Evolutionary conservation across 92 coral and sea anemone species (phyloP), one percentile per base, ranked within the genome.

Genomic region (Zoanthus solanderi): DNA sequence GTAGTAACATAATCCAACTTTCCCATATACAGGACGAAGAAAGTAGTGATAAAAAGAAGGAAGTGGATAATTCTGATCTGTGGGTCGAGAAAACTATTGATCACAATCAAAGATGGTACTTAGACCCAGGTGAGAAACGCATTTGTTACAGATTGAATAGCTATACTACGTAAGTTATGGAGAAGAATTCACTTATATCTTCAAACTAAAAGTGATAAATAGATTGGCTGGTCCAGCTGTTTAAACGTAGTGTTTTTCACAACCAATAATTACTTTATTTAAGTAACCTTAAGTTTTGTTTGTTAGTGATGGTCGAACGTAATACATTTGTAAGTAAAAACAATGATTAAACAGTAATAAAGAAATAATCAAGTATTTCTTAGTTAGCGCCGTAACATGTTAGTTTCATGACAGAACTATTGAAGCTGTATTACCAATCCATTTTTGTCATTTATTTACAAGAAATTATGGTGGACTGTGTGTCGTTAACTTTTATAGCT

Each of bases 101-200:
- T 23, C 78, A 81, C 44, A 89, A 90, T 42, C 89, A 91, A 44
- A 94, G 93, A 72, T 97, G 99, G 99, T 97, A 97, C 81, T 90
- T 97, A 52, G 83, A 92, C 1, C 96, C 96, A 86, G 98, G 99
- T 96, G 44, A 23, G 66, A 50, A 53, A 44, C 6, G 16, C 11
- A 10, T 18, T 18, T 75, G n/a, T 2, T 32, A 1, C 16, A 2
- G 50, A 29, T 37, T 37, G 4, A 37, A 37, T 2, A 37, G 42
- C 42, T 37, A 37, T 37, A 37, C 4, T 37, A 37, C 3, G 42
- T 37, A 4, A 37, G 23, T 23, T 23, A 23, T 23, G 23, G 4
- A 37, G 42, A 37, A 4, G 42, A 37, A 37, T 37, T 37, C 2
- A 37, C 42, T 37, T 37, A 37, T 2, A 37, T 37, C 42, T 37